These are phyloP conservation scores for Macrobrachium rosenbergii DNA, from an alignment of 1,140 invertebrate genomes.

Conservation along the genomic window DNA sequence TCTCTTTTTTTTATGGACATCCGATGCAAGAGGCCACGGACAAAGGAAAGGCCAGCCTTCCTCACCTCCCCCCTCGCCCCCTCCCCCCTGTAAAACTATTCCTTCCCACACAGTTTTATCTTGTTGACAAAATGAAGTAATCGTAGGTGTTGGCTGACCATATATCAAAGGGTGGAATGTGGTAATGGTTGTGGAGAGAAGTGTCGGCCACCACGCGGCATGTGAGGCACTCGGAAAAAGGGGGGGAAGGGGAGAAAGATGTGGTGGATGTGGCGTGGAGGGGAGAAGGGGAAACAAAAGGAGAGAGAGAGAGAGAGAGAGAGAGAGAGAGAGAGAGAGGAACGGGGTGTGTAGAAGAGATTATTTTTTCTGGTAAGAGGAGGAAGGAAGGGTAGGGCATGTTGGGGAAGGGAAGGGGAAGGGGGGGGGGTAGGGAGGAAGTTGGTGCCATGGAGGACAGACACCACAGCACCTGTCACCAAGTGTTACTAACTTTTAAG, in stretches of 20 bases:
- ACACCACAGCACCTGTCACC: background rate
- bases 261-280: background rate
- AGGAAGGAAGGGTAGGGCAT: background rate
- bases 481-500: background rate
- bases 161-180: no score
- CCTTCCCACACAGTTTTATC: no score
- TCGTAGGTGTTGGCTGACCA: no score
- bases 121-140: no score
- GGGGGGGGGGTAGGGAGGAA: background rate
- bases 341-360: background rate
- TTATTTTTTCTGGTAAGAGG: background rate
- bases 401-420: background rate
- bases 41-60: no score
- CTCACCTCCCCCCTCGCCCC: no score
- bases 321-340: background rate
- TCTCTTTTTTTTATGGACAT: no score
- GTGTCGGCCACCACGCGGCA: no score
- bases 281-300: background rate
- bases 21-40: no score
- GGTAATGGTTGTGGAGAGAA: no score
- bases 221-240: background rate
- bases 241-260: background rate
- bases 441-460: background rate
- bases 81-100: no score
- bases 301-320: background rate